Percentiles rank a stretch among this genome's conserved stretches.
Conservation (phyloP, 1,140 invertebrate genomes). For the Orius insidiosus region DNA sequence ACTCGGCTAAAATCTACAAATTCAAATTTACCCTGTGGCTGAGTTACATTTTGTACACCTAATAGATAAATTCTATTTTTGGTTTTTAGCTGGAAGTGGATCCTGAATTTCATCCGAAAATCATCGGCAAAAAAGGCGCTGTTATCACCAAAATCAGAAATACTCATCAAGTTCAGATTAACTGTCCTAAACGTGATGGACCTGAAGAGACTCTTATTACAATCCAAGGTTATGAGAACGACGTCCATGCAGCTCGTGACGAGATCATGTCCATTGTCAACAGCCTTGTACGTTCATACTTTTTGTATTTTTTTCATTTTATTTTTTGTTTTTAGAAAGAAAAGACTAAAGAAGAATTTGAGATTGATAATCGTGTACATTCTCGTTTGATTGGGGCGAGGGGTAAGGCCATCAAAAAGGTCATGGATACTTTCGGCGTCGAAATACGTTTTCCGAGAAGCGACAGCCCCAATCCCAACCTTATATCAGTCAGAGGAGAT, state of each 20-base stretch:
- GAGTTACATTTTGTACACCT: no score
- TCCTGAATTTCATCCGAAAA: constrained; percentile 77
- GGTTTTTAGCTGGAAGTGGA: constrained; percentile 59
- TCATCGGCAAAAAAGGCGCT: constrained; percentile 70
- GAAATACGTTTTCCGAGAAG: constrained; percentile 69
- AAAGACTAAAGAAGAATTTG: constrained; percentile 58
- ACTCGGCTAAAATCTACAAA: no score
- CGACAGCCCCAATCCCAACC: constrained; percentile 47
- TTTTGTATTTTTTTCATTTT: background rate
- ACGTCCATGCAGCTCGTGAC: constrained; percentile 64
- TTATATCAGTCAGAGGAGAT: constrained; percentile 70
- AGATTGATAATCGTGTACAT: constrained; percentile 71
- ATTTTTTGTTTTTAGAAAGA: constrained; percentile 45
- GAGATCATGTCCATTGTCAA: constrained; percentile 84
- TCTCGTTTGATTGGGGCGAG: constrained; percentile 74
- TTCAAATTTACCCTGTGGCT: no score
- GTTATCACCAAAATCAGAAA: constrained; percentile 71
- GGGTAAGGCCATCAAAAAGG: constrained; percentile 72
- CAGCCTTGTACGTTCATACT: constrained; percentile 45
- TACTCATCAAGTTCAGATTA: constrained; percentile 80
- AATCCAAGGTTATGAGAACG: constrained; percentile 82
- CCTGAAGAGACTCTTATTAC: constrained; percentile 66
- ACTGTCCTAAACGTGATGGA: constrained; percentile 69
- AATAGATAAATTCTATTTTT: no score
- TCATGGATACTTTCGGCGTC: constrained; percentile 81